These are phyloP conservation scores for Poeciliopsis gracilis DNA, from an alignment of 2,797 vertebrate species.

Conservation along the genomic window DNA sequence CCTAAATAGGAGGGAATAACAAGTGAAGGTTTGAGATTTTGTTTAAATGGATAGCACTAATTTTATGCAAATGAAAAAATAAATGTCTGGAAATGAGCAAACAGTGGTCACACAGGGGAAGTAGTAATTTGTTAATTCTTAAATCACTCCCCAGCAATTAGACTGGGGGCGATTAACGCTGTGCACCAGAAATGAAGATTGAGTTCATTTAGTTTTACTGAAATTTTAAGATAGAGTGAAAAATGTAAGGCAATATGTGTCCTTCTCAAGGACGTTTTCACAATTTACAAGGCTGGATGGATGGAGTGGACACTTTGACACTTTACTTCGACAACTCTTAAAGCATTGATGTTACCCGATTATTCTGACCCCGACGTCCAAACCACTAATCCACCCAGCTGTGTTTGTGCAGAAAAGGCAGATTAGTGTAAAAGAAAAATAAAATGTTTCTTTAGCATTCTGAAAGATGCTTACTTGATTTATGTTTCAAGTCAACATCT, in stretches of 20 bases:
- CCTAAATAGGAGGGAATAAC: constrained; percentile 72
- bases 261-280: constrained; percentile 49
- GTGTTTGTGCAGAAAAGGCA: constrained; percentile 31
- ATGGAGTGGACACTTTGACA: constrained; percentile 17
- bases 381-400: constrained; percentile 33
- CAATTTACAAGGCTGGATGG: constrained; percentile 38
- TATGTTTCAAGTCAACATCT: constrained; percentile 36
- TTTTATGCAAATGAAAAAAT: neutral
- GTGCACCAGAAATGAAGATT: constrained; percentile 51
- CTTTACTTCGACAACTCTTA: constrained; percentile 37
- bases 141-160: constrained; percentile 51
- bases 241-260: constrained; percentile 23
- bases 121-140: constrained; percentile 46
- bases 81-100: neutral
- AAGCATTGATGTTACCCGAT: constrained; percentile 40
- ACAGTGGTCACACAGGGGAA: constrained; percentile 9
- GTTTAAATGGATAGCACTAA: neutral
- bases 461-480: constrained; percentile 6
- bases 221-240: constrained; percentile 31
- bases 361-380: constrained; percentile 44
- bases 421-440: constrained; percentile 9
- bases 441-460: constrained; percentile 7
- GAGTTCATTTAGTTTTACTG: constrained; percentile 44
- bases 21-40: constrained; percentile 1
- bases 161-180: constrained; percentile 21